Conservation (phyloP, 2,888 invertebrate species). For the Lasius platythorax region DNA sequence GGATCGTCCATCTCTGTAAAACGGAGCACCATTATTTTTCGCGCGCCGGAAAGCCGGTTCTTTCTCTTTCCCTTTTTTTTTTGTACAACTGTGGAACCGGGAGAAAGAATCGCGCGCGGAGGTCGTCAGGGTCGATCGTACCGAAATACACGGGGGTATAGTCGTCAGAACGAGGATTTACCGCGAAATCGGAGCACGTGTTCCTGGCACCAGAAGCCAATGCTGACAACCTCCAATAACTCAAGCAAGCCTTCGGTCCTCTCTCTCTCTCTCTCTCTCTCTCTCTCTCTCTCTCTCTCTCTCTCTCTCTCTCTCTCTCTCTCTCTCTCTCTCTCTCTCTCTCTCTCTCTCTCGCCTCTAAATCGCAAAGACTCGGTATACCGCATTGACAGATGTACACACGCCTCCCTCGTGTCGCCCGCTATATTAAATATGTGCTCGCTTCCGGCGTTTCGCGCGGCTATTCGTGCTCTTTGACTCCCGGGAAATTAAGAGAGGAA, state of each 20-base stretch:
- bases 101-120: slow-evolving; percentile 44
- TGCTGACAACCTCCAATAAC: slow-evolving; percentile 82
- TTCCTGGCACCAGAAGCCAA: slow-evolving; percentile 81
- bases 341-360: slow-evolving; percentile 57
- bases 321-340: slow-evolving; percentile 57
- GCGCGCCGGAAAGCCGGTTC: slow-evolving; percentile 13
- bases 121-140: slow-evolving; percentile 56
- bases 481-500: slow-evolving; percentile 69
- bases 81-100: slow-evolving; percentile 17
- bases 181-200: slow-evolving; percentile 83
- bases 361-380: slow-evolving; percentile 77
- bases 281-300: slow-evolving; percentile 10
- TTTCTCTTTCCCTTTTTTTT: slow-evolving; percentile 31
- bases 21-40: slow-evolving; percentile 56
- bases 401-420: slow-evolving; percentile 81
- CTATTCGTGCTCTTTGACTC: slow-evolving; percentile 64
- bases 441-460: slow-evolving; percentile 48
- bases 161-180: slow-evolving; percentile 78
- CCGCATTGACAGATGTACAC: slow-evolving; percentile 83
- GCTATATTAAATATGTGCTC: slow-evolving; percentile 82
- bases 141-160: slow-evolving; percentile 48
- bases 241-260: slow-evolving; percentile 76
- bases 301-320: slow-evolving; percentile 58
- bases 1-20: slow-evolving; percentile 45
- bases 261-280: slow-evolving; percentile 61